These are phyloP conservation scores for Galaxea fascicularis DNA, from an alignment of 92 coral and sea anemone species.

Conservation along the genomic window DNA sequence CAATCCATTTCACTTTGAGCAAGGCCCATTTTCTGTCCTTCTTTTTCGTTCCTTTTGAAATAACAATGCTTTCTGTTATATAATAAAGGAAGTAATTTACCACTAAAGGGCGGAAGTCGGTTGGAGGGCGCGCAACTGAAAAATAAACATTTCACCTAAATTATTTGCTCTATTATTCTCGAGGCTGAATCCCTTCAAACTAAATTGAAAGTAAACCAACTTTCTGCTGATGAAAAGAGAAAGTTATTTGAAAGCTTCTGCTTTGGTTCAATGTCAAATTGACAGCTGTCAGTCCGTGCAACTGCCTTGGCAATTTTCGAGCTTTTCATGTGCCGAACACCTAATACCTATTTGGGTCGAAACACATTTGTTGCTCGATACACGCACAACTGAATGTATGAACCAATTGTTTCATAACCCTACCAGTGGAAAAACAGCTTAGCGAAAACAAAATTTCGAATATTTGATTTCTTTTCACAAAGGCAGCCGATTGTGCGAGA, in stretches of 20 bases:
- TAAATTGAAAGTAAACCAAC: background rate
- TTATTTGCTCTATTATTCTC: background rate
- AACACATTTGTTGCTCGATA: too few relatives aligned
- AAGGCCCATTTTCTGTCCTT: too few relatives aligned
- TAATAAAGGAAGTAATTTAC: slow-evolving; percentile 9
- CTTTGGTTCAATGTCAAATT: background rate
- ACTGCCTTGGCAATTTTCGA: too few relatives aligned
- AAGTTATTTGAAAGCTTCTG: background rate
- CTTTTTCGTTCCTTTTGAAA: background rate
- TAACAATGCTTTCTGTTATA: background rate
- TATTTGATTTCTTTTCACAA: too few relatives aligned
- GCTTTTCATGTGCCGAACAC: too few relatives aligned
- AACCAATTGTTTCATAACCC: too few relatives aligned
- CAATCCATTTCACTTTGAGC: background rate
- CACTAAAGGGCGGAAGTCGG: slow-evolving; percentile 16
- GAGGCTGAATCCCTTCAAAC: slow-evolving; percentile 1
- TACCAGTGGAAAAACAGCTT: too few relatives aligned
- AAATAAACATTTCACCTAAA: background rate
- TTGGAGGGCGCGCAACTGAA: background rate
- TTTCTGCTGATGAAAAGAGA: background rate
- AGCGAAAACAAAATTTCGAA: too few relatives aligned
- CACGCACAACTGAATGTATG: too few relatives aligned
- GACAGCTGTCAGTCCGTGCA: too few relatives aligned
- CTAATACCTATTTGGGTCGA: too few relatives aligned
- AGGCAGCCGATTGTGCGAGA: too few relatives aligned